phyloP scores from a whole-genome alignment of 2,888 invertebrate species.

The Drosophila yooni region DNA sequence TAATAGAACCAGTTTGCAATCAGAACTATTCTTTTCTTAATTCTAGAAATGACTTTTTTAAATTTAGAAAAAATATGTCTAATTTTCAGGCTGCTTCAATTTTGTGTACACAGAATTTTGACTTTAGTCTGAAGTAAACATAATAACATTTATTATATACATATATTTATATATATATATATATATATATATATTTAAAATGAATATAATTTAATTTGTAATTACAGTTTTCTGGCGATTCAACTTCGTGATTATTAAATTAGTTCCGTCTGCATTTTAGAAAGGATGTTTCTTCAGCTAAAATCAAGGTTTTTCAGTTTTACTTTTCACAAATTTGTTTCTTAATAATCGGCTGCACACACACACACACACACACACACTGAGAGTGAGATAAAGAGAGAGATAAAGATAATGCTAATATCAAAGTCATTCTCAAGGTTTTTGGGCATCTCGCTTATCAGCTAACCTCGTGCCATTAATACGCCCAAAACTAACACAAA shows the following conservation, averaged over 20 bases:
- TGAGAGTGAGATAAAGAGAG: not conserved
- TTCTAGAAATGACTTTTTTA: rapidly evolving
- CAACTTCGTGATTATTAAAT: not conserved
- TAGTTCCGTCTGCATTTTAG: not conserved
- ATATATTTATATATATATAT: no score
- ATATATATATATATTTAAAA: no score
- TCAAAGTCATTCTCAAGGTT: constrained; percentile 23
- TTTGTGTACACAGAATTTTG: not conserved
- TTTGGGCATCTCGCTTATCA: constrained; percentile 33
- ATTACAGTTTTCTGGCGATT: not conserved
- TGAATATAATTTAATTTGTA: not conserved
- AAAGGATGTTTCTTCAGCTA: not conserved
- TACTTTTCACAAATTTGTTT: not conserved
- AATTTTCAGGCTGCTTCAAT: not conserved
- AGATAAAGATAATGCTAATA: constrained; percentile 21
- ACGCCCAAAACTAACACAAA: constrained; percentile 37
- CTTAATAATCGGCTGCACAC: not conserved
- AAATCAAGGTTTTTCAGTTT: not conserved
- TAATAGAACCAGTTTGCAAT: not conserved
- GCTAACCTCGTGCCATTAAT: constrained; percentile 30
- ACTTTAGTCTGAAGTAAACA: not conserved
- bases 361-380: not conserved
- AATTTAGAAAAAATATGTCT: not conserved
- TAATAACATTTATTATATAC: no score
- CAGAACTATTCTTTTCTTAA: not conserved